Percentiles rank a stretch among this genome's conserved stretches.
phyloP scores from a whole-genome alignment of 1,140 invertebrate genomes.

The Belonocnema kinseyi region DNA sequence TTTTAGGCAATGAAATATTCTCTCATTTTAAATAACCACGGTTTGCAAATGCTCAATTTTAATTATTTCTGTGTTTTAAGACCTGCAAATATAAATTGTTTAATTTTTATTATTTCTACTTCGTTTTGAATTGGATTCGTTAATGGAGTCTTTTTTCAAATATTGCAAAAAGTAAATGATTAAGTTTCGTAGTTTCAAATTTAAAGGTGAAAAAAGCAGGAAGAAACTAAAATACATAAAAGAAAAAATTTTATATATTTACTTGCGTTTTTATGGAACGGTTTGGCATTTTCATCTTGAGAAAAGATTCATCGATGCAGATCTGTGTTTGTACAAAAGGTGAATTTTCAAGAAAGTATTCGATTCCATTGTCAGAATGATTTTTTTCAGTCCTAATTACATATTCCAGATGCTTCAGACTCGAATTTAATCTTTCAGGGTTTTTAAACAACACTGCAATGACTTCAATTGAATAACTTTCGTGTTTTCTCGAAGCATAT shows the following conservation, averaged over 20 bases:
- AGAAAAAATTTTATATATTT: not conserved
- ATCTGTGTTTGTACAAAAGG: constrained; percentile 66
- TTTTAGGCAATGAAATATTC: too few species aligned
- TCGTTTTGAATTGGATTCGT: too few species aligned
- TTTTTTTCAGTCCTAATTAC: constrained; percentile 61
- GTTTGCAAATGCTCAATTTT: too few species aligned
- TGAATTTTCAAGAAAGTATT: constrained; percentile 8
- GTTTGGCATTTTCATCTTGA: constrained; percentile 49
- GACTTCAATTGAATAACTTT: constrained; percentile 31
- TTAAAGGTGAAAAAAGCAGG: too few species aligned
- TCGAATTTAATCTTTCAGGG: not conserved
- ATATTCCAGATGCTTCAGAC: constrained; percentile 63
- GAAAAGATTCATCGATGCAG: constrained; percentile 65
- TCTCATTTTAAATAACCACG: too few species aligned
- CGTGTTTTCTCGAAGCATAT: constrained; percentile 55
- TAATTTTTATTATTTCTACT: too few species aligned
- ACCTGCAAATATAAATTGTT: too few species aligned
- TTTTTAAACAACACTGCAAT: constrained; percentile 64
- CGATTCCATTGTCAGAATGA: constrained; percentile 38
- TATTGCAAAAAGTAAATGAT: too few species aligned
- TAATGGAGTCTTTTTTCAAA: too few species aligned
- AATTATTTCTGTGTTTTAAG: too few species aligned
- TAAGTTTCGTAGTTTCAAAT: too few species aligned
- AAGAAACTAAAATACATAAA: too few species aligned
- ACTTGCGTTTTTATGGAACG: constrained; percentile 50